Evolutionary conservation across 2,888 invertebrate species (phyloP), one percentile per base, ranked within the genome.

Genomic region (Acrobasis repandana): DNA sequence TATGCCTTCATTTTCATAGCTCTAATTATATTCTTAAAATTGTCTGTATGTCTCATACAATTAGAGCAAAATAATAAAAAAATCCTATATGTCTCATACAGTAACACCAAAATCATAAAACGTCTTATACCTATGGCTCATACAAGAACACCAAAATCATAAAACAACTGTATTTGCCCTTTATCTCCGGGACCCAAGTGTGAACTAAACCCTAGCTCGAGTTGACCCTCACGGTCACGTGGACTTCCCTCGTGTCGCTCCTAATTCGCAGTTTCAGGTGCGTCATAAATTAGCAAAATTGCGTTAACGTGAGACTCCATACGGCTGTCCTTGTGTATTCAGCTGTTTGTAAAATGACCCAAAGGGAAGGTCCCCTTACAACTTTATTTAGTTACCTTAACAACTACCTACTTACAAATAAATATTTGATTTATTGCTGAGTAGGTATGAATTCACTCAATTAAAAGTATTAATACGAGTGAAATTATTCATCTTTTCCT

Each of bases 261-360:
- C n/a, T 50, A 28, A 50, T 50, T 50, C 50, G 28, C 50, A 50
- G 50, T 50, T 50, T 28, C 50, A 52, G 51, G 16, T 52, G 34
- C 52, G 2, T 36, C 9, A 52, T 51, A 51, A 51, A 34, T 51
- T 34, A 50, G 51, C 15, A 34, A 43, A 43, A 43, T 43, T 43
- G 38, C 14, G 43, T n/a, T 43, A 43, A 43, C 43, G 4, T 43
- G 43, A 43, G 43, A 43, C 43, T 43, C 14, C 14, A 38, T 38
- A 38, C 38, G 38, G 43, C n/a, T 43, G 2, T 43, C 43, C 43
- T 43, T 43, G 14, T n/a, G 43, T 4, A 43, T 43, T 43, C 10
- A 2, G n/a, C 43, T 14, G 14, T 43, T 43, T 43, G 43, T 43
- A 43, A 43, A 5, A n/a, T 2, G 43, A 43, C 43, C 43, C 43